A percentile compares a stretch with the other conserved stretches of the same genome.
Evolutionary conservation across 2,797 vertebrate genomes (phyloP).

Genomic region (Thaleichthys pacificus): DNA sequence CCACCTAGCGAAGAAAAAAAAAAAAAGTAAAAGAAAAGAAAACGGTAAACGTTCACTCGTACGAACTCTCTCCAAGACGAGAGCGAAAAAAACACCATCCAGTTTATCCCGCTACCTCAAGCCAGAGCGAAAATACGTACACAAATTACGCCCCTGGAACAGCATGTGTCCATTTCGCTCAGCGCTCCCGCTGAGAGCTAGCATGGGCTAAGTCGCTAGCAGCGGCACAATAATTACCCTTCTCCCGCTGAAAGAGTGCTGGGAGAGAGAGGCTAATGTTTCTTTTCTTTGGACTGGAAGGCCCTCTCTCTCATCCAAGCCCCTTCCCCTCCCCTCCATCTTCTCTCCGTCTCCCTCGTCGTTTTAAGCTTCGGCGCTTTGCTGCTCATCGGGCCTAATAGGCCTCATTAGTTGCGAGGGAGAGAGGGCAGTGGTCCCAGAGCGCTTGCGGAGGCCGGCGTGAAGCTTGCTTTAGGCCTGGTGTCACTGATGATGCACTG

Average conservation of each 20-base stretch:
- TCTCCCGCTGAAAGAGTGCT: constrained; percentile 22
- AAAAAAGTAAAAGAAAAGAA: too few relatives aligned
- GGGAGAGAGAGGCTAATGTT: constrained; percentile 36
- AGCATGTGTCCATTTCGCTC: background rate
- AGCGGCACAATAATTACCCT: constrained; percentile 16
- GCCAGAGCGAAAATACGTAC: constrained; percentile 3
- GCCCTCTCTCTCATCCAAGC: constrained; percentile 21
- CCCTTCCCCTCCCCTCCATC: constrained; percentile 1
- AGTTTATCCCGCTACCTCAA: background rate
- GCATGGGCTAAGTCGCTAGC: background rate
- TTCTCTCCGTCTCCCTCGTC: background rate
- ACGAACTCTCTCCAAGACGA: background rate
- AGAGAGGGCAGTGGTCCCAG: background rate
- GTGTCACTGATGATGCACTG: constrained; percentile 20
- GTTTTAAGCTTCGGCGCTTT: background rate
- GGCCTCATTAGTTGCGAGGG: constrained; percentile 33
- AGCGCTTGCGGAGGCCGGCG: background rate
- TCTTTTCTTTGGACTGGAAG: constrained; percentile 47
- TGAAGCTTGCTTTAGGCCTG: background rate
- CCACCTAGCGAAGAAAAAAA: constrained; percentile 2
- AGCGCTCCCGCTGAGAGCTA: background rate
- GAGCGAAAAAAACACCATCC: too few relatives aligned
- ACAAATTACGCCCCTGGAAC: constrained; percentile 6
- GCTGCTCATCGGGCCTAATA: constrained; percentile 33
- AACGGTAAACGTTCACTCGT: background rate